phyloP scores from a whole-genome alignment of 37 sponge, comb jelly and placozoan genomes.

The Eunapius fragilis region DNA sequence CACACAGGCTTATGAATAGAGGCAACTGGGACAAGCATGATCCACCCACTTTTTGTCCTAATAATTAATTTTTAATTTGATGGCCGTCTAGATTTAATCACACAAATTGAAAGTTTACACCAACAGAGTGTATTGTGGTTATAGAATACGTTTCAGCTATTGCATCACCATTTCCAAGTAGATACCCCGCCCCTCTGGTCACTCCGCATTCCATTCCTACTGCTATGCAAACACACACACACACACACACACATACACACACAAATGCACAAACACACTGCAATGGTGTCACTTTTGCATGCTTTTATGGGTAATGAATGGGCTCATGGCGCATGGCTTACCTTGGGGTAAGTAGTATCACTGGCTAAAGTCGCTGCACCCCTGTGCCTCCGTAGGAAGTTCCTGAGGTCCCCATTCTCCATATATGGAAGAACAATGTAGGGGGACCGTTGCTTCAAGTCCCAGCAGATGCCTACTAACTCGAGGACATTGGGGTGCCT shows the following conservation, averaged over 20 bases:
- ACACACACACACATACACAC: conserved; percentile 6
- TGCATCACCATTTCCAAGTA: too few relatives aligned
- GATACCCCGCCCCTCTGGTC: too few relatives aligned
- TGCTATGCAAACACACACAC: conserved; percentile 7
- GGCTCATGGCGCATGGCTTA: neutral
- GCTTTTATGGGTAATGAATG: neutral
- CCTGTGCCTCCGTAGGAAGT: conserved; percentile 16
- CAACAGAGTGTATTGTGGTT: too few relatives aligned
- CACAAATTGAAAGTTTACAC: too few relatives aligned
- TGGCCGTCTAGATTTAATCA: too few relatives aligned
- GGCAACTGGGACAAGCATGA: neutral
- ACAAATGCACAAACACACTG: neutral
- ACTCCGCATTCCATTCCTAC: too few relatives aligned
- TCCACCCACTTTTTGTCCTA: too few relatives aligned
- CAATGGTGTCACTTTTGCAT: neutral
- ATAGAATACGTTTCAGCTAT: too few relatives aligned
- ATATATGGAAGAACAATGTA: conserved; percentile 51
- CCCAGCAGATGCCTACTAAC: conserved; percentile 43
- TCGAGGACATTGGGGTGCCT: conserved; percentile 47
- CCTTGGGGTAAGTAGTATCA: conserved; percentile 12
- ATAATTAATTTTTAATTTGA: too few relatives aligned
- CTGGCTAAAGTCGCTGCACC: neutral
- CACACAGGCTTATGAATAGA: neutral
- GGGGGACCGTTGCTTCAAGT: conserved; percentile 22
- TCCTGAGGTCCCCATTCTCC: conserved; percentile 49